Evolutionary conservation across 35 echinoderm and acorn worm species (phyloP).

Genomic region (Amphiura filiformis): DNA sequence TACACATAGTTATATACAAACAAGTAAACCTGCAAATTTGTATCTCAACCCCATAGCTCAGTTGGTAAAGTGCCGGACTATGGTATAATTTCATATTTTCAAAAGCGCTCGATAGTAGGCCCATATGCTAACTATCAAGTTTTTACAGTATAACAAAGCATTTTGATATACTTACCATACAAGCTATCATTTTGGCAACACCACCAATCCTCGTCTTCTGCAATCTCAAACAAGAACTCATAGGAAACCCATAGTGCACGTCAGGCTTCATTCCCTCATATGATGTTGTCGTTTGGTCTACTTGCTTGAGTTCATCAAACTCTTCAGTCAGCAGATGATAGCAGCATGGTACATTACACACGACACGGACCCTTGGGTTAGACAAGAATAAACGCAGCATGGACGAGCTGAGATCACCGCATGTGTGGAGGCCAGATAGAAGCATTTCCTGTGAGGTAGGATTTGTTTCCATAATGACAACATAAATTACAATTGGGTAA

Average conservation of each 20-base stretch:
- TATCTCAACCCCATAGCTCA: too few species aligned
- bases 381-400: slow-evolving; percentile 57
- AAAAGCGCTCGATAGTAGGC: too few species aligned
- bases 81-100: too few species aligned
- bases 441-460: too few species aligned
- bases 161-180: slow-evolving; percentile 77
- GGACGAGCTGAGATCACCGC: slow-evolving; percentile 78
- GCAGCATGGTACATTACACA: slow-evolving; percentile 83
- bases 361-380: slow-evolving; percentile 25
- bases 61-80: too few species aligned
- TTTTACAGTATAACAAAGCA: too few species aligned
- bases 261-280: slow-evolving; percentile 9
- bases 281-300: slow-evolving; percentile 1
- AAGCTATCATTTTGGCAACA: slow-evolving; percentile 75
- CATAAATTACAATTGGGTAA: too few species aligned
- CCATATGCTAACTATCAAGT: too few species aligned
- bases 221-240: slow-evolving; percentile 57
- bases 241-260: slow-evolving; percentile 63
- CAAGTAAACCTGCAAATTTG: too few species aligned
- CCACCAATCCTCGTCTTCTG: slow-evolving; percentile 52
- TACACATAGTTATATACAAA: too few species aligned
- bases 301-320: slow-evolving; percentile 48
- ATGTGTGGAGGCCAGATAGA: slow-evolving; percentile 79
- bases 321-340: slow-evolving; percentile 78
- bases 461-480: too few species aligned